These are phyloP conservation scores for Sphaerophoria rueppellii DNA, from an alignment of 2,888 invertebrate species.

Conservation along the genomic window DNA sequence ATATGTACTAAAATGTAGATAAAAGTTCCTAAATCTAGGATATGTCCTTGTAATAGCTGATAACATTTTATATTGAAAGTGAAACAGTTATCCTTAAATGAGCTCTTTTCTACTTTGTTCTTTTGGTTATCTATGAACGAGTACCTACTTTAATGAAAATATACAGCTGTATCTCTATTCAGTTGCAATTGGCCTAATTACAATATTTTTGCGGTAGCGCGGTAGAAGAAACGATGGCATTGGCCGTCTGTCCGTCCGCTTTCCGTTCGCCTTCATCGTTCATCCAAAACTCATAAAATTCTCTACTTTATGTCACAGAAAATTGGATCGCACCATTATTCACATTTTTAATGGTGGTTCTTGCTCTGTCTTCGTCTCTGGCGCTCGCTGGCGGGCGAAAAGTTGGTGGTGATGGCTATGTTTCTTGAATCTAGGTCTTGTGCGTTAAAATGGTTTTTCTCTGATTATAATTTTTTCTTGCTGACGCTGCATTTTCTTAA, in stretches of 20 bases:
- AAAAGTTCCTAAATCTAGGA: conserved; percentile 52
- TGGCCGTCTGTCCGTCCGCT: conserved; percentile 60
- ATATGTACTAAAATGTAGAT: neutral
- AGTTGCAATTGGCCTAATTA: conserved; percentile 73
- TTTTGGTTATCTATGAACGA: neutral
- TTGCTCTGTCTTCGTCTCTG: neutral
- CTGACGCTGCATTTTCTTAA: conserved; percentile 60
- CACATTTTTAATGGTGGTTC: conserved; percentile 68
- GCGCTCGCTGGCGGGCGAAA: neutral
- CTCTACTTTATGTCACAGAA: conserved; percentile 72
- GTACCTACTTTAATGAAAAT: neutral
- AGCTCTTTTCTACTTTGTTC: conserved; percentile 25
- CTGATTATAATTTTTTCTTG: conserved; percentile 49
- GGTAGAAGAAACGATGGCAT: conserved; percentile 37
- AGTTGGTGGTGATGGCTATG: conserved; percentile 36
- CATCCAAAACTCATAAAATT: conserved; percentile 63
- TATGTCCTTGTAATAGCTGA: conserved; percentile 46
- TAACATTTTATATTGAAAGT: conserved; percentile 56
- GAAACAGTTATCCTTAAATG: conserved; percentile 57
- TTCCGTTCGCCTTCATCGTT: too few species aligned
- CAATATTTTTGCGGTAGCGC: conserved; percentile 32
- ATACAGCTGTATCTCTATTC: conserved; percentile 10
- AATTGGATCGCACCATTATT: conserved; percentile 74
- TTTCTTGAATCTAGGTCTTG: conserved; percentile 65
- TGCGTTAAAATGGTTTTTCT: conserved; percentile 63